Base-by-base conservation (phyloP, 2,797 vertebrate genomes). In the Amphiprion clarkii region DNA sequence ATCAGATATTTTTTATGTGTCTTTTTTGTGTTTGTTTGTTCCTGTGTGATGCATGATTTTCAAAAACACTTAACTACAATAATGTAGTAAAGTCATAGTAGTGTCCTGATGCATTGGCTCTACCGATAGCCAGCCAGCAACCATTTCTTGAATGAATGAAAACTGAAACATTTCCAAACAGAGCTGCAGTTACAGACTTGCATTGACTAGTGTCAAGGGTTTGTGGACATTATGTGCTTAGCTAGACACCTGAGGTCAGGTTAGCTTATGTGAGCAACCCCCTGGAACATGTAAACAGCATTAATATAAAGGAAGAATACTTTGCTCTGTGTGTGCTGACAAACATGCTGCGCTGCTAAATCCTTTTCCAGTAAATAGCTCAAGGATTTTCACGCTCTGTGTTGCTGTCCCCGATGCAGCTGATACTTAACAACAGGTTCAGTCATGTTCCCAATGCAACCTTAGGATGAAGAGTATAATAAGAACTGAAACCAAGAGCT, bases 401-500 rank as follows among this genome's bases (percentile, higher is more conserved):
- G 1, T 73, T 25, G 3, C 33, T 59, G 33, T 53, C 8, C 6
- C 44, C 56, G 51, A n/a, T 39, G 57, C 51, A 31, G 31, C 62
- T 53, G 52, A 79, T 71, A 53, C 60, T 61, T 10, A 14, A 53
- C 52, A 66, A 56, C 68, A 60, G 1, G 23, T 81, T 86, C 72
- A 73, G 61, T 80, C 67, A 27, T 82, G 71, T 88, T 75, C 14
- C 14, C 27, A 19, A 36, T 71, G 16, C 31, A 71, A 56, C 59
- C 16, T 61, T 3, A 19, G 40, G 56, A 71, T 71, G 57, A 64
- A 19, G n/a, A 71, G 31, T 56, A 60, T 57, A 86, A 86, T 59
- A 76, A 76, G 64, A 88, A 78, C 39, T 39, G 19, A 88, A 89
- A 81, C 77, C 49, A 68, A 73, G 60, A 52, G 23, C 57, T 60